These are phyloP conservation scores for Diplosoma virens DNA, from an alignment of 23 tunicate genomes.

Conservation along the genomic window DNA sequence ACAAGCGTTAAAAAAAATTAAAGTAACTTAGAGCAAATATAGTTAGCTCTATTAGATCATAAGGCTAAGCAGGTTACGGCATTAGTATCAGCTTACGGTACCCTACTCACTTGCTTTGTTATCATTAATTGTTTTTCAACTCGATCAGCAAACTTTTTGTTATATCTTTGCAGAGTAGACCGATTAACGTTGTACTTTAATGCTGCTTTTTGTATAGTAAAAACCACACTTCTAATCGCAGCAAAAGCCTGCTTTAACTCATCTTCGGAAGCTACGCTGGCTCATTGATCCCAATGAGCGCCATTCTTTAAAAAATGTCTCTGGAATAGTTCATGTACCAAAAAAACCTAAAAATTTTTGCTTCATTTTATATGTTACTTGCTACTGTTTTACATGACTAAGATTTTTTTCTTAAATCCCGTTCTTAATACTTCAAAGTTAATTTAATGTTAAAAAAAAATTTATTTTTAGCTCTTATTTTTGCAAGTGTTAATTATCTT, in stretches of 20 bases:
- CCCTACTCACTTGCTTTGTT: slow-evolving; percentile 30
- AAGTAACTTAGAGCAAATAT: too few species aligned
- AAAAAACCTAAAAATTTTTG: neutral
- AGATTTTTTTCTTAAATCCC: slow-evolving; percentile 1
- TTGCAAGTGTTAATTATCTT: neutral
- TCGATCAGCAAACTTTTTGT: neutral
- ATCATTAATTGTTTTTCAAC: slow-evolving; percentile 14
- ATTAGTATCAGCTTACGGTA: too few species aligned
- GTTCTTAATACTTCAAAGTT: neutral
- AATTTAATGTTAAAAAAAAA: neutral
- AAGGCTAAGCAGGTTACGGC: too few species aligned
- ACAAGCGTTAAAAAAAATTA: too few species aligned
- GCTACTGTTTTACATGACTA: slow-evolving; percentile 1
- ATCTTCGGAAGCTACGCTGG: slow-evolving; percentile 7
- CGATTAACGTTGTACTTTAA: slow-evolving; percentile 4
- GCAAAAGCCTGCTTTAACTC: slow-evolving; percentile 3
- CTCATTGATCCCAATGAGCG: neutral
- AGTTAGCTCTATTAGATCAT: too few species aligned
- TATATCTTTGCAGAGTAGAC: slow-evolving; percentile 5
- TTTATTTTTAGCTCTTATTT: neutral
- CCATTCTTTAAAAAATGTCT: neutral
- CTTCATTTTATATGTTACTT: neutral
- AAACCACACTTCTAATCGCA: neutral
- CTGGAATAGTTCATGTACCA: neutral
- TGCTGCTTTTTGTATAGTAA: slow-evolving; percentile 3